Conservation (phyloP, 2,113 vertebrate species). For the Cathartes aura region DNA sequence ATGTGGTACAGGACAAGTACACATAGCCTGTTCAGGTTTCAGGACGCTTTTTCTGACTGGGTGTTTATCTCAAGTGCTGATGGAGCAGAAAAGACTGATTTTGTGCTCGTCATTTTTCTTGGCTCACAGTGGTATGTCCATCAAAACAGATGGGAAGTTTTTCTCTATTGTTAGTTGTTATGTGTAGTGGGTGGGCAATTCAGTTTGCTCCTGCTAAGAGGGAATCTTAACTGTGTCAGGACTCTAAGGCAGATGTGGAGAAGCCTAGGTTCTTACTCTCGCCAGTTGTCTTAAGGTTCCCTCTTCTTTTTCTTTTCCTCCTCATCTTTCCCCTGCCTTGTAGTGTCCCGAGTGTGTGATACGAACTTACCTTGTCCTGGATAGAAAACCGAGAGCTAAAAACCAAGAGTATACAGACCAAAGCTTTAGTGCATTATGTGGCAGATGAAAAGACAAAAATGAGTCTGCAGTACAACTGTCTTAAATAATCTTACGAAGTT, state of each 20-base stretch:
- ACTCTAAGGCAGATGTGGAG: background rate
- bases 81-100: background rate
- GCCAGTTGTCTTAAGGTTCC: background rate
- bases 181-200: background rate
- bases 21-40: background rate
- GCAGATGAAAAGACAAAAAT: background rate
- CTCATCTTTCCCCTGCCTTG: background rate
- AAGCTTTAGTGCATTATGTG: background rate
- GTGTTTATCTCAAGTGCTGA: background rate
- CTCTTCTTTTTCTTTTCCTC: background rate
- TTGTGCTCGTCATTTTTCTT: background rate
- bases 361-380: background rate
- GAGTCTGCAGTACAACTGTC: background rate
- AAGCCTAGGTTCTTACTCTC: background rate
- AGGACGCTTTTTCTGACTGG: background rate
- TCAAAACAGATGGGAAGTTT: background rate
- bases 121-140: background rate
- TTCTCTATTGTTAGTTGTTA: background rate
- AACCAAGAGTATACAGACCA: background rate
- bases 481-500: background rate
- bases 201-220: background rate
- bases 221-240: background rate
- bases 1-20: background rate
- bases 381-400: background rate
- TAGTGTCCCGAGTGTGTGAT: background rate